Conservation (phyloP, 2,113 vertebrate genomes). For the Istiophorus platypterus region DNA sequence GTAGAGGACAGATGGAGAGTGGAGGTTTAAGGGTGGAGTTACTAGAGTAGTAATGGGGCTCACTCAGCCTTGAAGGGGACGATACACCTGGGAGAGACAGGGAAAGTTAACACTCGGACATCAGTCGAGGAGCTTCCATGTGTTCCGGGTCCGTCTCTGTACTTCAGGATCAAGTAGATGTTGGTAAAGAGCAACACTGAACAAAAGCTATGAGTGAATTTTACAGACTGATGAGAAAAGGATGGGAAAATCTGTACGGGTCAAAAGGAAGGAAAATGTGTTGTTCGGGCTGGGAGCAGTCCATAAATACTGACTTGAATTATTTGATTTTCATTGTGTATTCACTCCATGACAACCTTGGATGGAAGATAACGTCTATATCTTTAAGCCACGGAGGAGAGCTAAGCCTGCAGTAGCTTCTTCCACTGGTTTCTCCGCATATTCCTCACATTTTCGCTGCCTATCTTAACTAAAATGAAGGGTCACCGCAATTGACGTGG, state of each 20-base stretch:
- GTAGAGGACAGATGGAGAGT: slow-evolving; percentile 45
- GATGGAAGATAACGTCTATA: not conserved
- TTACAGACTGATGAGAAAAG: slow-evolving; percentile 2
- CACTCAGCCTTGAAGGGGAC: slow-evolving; percentile 33
- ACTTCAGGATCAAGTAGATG: slow-evolving; percentile 7
- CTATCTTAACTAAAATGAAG: not conserved
- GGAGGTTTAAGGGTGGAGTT: slow-evolving; percentile 56
- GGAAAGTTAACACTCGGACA: slow-evolving; percentile 40
- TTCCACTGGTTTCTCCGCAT: slow-evolving; percentile 12
- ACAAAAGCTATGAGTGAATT: not conserved
- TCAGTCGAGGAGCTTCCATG: slow-evolving; percentile 23
- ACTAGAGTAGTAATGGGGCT: slow-evolving; percentile 38
- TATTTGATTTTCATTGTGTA: slow-evolving; percentile 2
- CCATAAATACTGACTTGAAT: not conserved
- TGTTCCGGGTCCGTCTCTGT: not conserved
- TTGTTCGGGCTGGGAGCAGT: slow-evolving; percentile 12
- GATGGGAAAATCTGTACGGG: not conserved
- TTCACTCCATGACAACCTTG: not conserved
- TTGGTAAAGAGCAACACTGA: not conserved
- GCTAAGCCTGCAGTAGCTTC: not conserved
- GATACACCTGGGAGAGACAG: slow-evolving; percentile 65
- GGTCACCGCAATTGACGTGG: not conserved
- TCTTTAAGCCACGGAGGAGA: not conserved
- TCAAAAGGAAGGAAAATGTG: not conserved
- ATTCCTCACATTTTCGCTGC: not conserved